Evolutionary conservation across 2,797 vertebrate genomes (phyloP), one percentile per base, ranked within the genome.

Genomic region (Acanthopagrus latus): DNA sequence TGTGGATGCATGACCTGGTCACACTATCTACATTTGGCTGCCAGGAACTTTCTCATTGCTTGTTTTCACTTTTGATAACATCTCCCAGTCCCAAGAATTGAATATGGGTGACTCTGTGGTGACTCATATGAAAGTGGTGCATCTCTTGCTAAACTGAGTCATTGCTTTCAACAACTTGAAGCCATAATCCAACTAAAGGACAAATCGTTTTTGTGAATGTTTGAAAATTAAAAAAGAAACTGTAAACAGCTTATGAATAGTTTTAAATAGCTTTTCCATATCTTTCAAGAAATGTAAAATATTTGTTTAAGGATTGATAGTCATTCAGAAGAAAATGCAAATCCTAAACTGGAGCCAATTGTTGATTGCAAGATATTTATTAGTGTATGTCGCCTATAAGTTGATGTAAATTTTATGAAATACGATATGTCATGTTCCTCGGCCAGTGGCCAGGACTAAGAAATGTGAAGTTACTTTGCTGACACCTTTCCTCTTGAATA

Each of bases 311-410:
- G 5, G 60, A 60, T 70, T 16, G 12, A 41, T 56, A 23, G 44
- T 38, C 54, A 33, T 29, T 68, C 21, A 68, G 44, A 83, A 65
- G 41, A 64, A 50, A 77, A 85, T 71, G 47, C n/a, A 70, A 74
- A 76, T 48, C 58, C 16, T 51, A 60, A 91, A 87, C 71, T 85
- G 73, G 77, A 90, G 74, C 71, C 80, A 75, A 5, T 12, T 76
- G 52, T 76, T 79, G 62, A 85, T 76, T 60, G 68, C 77, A 66
- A 52, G 20, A 68, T 82, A 86, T 91, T 84, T 86, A 92, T 86
- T 75, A 74, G 58, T 74, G 52, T 86, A 38, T 85, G 46, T 50
- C 69, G 38, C 33, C 27, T 17, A 47, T 55, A 54, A 55, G 21
- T 43, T 68, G 64, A 57, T 78, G 46, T 58, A 71, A 14, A 73